Evolutionary conservation across 2,888 invertebrate genomes (phyloP).

Genomic region (Ochropacha duplaris): DNA sequence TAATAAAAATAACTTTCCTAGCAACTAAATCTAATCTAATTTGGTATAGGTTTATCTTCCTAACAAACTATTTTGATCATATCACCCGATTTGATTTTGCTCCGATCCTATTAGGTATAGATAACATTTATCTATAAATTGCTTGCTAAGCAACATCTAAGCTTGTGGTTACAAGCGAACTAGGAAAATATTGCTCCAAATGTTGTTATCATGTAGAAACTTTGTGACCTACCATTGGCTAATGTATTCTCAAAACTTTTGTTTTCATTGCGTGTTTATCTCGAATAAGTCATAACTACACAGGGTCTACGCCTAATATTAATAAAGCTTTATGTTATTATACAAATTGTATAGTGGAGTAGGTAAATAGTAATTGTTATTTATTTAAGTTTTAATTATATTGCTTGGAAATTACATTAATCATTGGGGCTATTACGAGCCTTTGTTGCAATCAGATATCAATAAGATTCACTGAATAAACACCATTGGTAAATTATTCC

Average conservation of each 20-base stretch:
- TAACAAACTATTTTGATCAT: background rate
- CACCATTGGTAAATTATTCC: too few relatives aligned
- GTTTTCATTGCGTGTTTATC: constrained; percentile 26
- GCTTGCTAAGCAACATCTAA: background rate
- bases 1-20: too few relatives aligned
- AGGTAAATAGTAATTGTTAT: too few relatives aligned
- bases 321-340: too few relatives aligned
- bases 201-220: background rate
- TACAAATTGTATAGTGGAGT: too few relatives aligned
- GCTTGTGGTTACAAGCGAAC: background rate
- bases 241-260: constrained; percentile 12
- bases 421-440: too few relatives aligned
- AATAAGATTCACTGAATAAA: too few relatives aligned
- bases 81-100: background rate
- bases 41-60: too few relatives aligned
- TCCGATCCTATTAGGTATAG: background rate
- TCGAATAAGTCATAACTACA: background rate
- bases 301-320: too few relatives aligned
- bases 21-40: too few relatives aligned
- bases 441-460: background rate
- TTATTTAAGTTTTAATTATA: too few relatives aligned
- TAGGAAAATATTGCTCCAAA: background rate
- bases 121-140: background rate
- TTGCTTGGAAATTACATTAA: too few relatives aligned
- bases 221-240: background rate